Evolutionary conservation across 2,113 vertebrate species (phyloP), one percentile per base, ranked within the genome.

Genomic region (Spea bombifrons): DNA sequence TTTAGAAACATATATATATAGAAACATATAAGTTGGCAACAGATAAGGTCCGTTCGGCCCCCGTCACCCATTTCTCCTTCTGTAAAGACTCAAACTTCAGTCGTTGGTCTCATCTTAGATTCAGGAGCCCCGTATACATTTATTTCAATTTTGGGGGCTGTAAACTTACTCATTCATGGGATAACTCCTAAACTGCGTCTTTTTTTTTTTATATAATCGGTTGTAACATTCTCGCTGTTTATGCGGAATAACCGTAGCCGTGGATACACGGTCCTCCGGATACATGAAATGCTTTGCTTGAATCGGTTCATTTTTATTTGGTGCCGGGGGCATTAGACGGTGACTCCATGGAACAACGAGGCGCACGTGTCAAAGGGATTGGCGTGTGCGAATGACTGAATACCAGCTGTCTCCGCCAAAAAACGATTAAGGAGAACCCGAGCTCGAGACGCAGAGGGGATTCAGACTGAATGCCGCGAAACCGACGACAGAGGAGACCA

Each of bases 391-490:
- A n/a, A 44, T 71, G 76, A 78, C 76, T 78, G 69, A 78, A 65
- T 78, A 64, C 16, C 76, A 78, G 68, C 68, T 78, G 76, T 78
- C 45, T 71, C 53, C 68, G 63, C 67, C 63, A 30, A 30, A 64
- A 71, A 78, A 78, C 65, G 46, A 78, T 78, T 78, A 65, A 71
- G 52, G 76, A 72, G 76, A 78, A 65, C 57, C 57, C 64, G 68
- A 65, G 55, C 61, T 57, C 12, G 17, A 64, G 55, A 52, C 65
- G 76, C 71, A 71, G 46, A n/a, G 68, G 76, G 76, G 71, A 78
- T 71, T 78, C 17, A 71, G 65, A 71, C 71, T 49, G 64, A 72
- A 78, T 78, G 71, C 63, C 65, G 59, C 76, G 65, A 71, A 78
- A 68, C 71, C 57, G 47, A 55, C 45, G 68, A 78, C 68, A 71